A percentile compares a stretch with the other conserved stretches of the same genome.
Conservation (phyloP, 2,797 vertebrate genomes). For the Phoeniculus purpureus region DNA sequence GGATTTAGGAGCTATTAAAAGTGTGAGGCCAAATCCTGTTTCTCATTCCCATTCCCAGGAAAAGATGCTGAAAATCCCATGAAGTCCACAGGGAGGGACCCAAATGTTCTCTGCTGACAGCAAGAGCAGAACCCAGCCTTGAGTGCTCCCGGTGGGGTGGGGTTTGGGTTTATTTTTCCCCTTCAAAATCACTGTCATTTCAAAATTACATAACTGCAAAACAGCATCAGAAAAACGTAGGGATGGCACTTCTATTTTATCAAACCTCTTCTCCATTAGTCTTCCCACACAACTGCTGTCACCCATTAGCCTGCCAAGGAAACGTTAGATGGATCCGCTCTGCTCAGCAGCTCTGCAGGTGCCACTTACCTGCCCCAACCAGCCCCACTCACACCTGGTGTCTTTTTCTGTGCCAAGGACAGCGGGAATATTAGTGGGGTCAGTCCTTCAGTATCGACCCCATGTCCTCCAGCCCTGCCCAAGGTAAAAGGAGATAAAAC, state of each 20-base stretch:
- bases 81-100: background rate
- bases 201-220: slow-evolving; percentile 47
- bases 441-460: no score
- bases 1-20: background rate
- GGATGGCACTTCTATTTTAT: slow-evolving; percentile 56
- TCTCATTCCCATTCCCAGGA: background rate
- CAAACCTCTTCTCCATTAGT: slow-evolving; percentile 62
- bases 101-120: background rate
- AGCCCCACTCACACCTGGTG: fast-evolving
- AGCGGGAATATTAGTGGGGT: fast-evolving
- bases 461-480: background rate
- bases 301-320: slow-evolving; percentile 49
- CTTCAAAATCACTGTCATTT: slow-evolving; percentile 26
- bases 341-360: slow-evolving; percentile 10
- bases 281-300: slow-evolving; percentile 71
- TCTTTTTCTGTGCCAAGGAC: background rate
- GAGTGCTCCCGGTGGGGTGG: background rate
- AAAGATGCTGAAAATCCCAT: background rate
- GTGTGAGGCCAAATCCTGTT: background rate
- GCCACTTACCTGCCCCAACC: slow-evolving; percentile 16
- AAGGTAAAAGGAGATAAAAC: background rate
- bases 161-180: background rate
- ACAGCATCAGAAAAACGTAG: slow-evolving; percentile 38
- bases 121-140: background rate
- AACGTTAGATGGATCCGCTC: background rate